These are phyloP conservation scores for Chironomus tepperi DNA, from an alignment of 1,140 invertebrate species.

Conservation along the genomic window DNA sequence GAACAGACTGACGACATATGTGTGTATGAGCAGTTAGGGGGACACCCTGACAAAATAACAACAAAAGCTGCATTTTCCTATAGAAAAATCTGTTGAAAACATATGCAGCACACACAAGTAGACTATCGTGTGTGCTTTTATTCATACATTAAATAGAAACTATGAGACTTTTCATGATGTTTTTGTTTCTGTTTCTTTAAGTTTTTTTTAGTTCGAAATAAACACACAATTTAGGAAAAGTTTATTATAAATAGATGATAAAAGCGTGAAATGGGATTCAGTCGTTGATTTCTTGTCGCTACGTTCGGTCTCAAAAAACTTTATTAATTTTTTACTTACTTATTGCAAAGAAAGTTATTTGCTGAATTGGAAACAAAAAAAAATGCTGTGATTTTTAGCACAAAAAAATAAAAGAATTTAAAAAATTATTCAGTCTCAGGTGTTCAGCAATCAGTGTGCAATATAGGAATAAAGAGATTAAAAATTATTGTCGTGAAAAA, in stretches of 20 bases:
- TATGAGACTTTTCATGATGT: slow-evolving; percentile 1
- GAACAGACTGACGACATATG: too few species aligned
- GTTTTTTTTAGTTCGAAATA: background rate
- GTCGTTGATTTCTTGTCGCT: slow-evolving; percentile 9
- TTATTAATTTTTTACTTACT: background rate
- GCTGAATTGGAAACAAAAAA: background rate
- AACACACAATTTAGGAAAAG: slow-evolving; percentile 16
- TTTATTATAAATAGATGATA: slow-evolving; percentile 24
- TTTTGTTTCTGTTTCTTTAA: background rate
- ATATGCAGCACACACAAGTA: background rate
- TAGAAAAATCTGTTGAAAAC: too few species aligned
- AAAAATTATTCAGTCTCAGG: too few species aligned
- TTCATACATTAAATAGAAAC: slow-evolving; percentile 12
- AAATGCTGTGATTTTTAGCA: background rate
- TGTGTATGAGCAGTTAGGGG: too few species aligned
- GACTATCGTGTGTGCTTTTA: background rate
- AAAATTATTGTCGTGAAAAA: too few species aligned
- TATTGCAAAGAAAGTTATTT: background rate
- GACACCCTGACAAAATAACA: too few species aligned
- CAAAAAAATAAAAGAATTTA: too few species aligned
- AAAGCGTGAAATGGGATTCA: slow-evolving; percentile 18
- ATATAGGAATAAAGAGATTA: too few species aligned
- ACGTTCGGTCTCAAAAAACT: background rate
- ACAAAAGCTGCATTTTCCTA: too few species aligned
- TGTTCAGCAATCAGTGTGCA: too few species aligned